Conservation (phyloP, 30 jellyfish, hydroid and myxozoan genomes). For the Turritopsis dohrnii region DNA sequence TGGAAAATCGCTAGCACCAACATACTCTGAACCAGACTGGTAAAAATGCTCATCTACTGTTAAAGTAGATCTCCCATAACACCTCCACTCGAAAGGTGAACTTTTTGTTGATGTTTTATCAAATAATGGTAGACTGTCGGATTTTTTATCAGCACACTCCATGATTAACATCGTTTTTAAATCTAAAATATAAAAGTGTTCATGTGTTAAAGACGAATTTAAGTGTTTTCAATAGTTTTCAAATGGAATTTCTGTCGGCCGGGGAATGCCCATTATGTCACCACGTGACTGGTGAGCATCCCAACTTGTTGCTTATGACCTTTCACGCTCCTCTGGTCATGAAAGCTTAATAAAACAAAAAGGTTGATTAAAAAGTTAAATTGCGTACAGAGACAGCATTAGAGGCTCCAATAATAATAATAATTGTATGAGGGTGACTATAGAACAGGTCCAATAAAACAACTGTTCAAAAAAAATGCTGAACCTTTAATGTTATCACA, state of each 20-base stretch:
- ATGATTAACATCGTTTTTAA: not conserved
- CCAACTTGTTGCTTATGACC: too few relatives aligned
- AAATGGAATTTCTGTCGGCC: not conserved
- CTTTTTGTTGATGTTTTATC: not conserved
- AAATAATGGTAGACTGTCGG: not conserved
- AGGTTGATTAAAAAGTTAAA: too few relatives aligned
- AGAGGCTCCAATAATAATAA: too few relatives aligned
- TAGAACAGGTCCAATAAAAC: not conserved
- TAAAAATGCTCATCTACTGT: not conserved
- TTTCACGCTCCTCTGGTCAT: too few relatives aligned
- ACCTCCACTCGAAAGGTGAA: not conserved
- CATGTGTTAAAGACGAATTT: too few relatives aligned
- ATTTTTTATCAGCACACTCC: not conserved
- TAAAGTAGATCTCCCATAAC: not conserved
- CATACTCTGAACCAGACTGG: not conserved
- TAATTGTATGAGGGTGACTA: not conserved
- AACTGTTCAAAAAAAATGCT: not conserved
- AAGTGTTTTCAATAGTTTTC: not conserved
- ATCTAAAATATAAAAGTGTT: too few relatives aligned
- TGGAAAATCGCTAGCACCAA: not conserved
- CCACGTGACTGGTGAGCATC: too few relatives aligned
- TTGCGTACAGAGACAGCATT: too few relatives aligned
- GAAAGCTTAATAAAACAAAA: too few relatives aligned
- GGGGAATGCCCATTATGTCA: too few relatives aligned
- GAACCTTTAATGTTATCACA: not conserved